Evolutionary conservation across 2,797 vertebrate genomes (phyloP).

Genomic region (Melanotaenia parkinsoni): DNA sequence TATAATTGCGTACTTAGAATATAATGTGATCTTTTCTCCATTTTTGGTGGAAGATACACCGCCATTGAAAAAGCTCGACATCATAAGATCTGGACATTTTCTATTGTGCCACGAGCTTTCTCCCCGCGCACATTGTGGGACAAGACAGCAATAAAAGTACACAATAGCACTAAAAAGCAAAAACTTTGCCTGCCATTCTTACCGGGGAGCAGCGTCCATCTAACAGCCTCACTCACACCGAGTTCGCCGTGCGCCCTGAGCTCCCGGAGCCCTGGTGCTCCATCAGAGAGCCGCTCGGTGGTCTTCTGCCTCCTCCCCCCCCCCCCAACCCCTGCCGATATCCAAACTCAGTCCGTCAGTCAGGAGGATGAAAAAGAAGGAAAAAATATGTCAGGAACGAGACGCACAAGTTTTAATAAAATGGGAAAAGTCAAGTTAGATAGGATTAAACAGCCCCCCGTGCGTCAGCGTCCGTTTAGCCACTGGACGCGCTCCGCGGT

Average conservation of each 20-base stretch:
- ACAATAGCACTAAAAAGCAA: slow-evolving; percentile 18
- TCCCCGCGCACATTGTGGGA: slow-evolving; percentile 30
- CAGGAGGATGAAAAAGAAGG: slow-evolving; percentile 2
- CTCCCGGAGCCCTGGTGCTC: slow-evolving; percentile 74
- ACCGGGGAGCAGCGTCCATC: slow-evolving; percentile 78
- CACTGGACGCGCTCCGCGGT: slow-evolving; percentile 68
- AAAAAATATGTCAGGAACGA: not conserved
- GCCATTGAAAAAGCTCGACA: slow-evolving; percentile 54
- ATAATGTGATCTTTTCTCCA: not conserved
- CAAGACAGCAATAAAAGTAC: slow-evolving; percentile 45
- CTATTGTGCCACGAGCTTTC: slow-evolving; percentile 38
- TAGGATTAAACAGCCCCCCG: slow-evolving; percentile 19
- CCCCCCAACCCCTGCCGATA: slow-evolving; percentile 32
- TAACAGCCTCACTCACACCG: slow-evolving; percentile 71
- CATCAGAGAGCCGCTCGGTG: slow-evolving; percentile 73
- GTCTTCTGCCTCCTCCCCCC: slow-evolving; percentile 52
- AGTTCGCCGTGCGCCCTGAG: slow-evolving; percentile 74
- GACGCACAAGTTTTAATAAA: slow-evolving; percentile 54
- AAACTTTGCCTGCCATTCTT: slow-evolving; percentile 67
- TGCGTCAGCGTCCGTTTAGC: slow-evolving; percentile 58
- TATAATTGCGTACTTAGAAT: not conserved
- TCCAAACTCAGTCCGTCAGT: slow-evolving; percentile 69
- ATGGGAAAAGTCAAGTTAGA: slow-evolving; percentile 68
- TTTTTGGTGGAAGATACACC: slow-evolving; percentile 19
- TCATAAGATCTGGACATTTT: slow-evolving; percentile 47